These are phyloP conservation scores for Labeo catla DNA, from an alignment of 2,113 vertebrate genomes.

Conservation along the genomic window DNA sequence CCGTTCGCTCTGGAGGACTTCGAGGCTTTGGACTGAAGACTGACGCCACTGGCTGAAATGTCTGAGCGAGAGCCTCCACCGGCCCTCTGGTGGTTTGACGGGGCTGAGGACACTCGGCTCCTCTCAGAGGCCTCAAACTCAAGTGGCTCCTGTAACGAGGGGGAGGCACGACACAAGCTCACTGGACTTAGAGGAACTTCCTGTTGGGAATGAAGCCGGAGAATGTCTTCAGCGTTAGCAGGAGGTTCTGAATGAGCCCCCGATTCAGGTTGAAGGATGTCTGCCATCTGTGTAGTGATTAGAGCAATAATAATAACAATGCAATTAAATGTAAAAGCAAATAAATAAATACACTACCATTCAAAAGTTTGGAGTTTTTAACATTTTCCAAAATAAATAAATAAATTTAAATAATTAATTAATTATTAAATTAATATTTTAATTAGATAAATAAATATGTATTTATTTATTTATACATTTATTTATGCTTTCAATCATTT, in stretches of 20 bases:
- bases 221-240: neutral
- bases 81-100: neutral
- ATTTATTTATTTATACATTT: too few species aligned
- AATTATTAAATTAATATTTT: too few species aligned
- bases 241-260: conserved; percentile 19
- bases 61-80: conserved; percentile 15
- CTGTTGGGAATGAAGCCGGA: neutral
- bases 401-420: too few species aligned
- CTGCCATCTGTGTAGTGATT: conserved; percentile 16
- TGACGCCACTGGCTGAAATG: conserved; percentile 31
- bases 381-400: too few species aligned
- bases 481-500: too few species aligned
- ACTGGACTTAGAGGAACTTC: neutral
- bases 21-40: conserved; percentile 11
- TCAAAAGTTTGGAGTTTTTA: too few species aligned
- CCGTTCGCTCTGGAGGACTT: conserved; percentile 29
- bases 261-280: neutral
- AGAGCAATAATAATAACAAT: neutral
- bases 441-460: too few species aligned
- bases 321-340: neutral
- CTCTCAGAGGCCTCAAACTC: conserved; percentile 10
- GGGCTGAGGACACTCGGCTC: neutral
- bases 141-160: neutral
- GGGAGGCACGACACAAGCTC: neutral
- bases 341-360: too few species aligned